These are phyloP conservation scores for Drosophila sulfurigaster DNA, from an alignment of 1,140 invertebrate species.

Conservation along the genomic window DNA sequence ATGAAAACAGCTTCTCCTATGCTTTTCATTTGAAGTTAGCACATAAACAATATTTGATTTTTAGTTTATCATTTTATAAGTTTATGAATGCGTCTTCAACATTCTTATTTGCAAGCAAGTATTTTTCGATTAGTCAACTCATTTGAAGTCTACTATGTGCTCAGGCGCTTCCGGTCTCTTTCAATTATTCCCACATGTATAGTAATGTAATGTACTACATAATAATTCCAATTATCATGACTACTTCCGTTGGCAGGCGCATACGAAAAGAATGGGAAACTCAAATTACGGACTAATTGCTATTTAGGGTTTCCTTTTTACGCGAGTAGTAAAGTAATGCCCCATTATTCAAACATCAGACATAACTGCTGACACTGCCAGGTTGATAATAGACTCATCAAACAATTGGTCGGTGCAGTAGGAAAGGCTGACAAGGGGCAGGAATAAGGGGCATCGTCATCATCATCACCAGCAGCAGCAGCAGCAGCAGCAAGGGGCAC, in stretches of 20 bases:
- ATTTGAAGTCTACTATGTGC: slow-evolving; percentile 25
- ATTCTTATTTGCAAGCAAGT: not conserved
- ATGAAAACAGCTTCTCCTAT: too few relatives aligned
- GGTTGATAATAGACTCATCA: slow-evolving; percentile 77
- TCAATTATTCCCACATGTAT: slow-evolving; percentile 51
- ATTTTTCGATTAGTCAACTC: slow-evolving; percentile 22
- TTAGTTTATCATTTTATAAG: too few relatives aligned
- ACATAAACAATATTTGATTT: too few relatives aligned
- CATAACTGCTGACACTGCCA: slow-evolving; percentile 67
- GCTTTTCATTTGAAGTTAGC: too few relatives aligned
- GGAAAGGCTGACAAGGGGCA: slow-evolving; percentile 6
- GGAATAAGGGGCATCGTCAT: slow-evolving; percentile 28
- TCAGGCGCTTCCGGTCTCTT: slow-evolving; percentile 54
- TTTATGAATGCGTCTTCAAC: too few relatives aligned
- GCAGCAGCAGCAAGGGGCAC: slow-evolving; percentile 13
- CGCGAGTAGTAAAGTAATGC: slow-evolving; percentile 36
- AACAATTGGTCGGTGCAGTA: slow-evolving; percentile 22
- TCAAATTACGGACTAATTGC: slow-evolving; percentile 77
- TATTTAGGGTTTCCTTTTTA: slow-evolving; percentile 70
- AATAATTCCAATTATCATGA: slow-evolving; percentile 77
- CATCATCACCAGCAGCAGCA: slow-evolving; percentile 3
- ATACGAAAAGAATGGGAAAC: slow-evolving; percentile 13
- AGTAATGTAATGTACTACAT: slow-evolving; percentile 17
- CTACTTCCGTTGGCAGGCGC: slow-evolving; percentile 58
- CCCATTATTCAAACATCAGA: slow-evolving; percentile 73